Evolutionary conservation across 2,888 invertebrate genomes (phyloP).

Genomic region (Myathropa florea): DNA sequence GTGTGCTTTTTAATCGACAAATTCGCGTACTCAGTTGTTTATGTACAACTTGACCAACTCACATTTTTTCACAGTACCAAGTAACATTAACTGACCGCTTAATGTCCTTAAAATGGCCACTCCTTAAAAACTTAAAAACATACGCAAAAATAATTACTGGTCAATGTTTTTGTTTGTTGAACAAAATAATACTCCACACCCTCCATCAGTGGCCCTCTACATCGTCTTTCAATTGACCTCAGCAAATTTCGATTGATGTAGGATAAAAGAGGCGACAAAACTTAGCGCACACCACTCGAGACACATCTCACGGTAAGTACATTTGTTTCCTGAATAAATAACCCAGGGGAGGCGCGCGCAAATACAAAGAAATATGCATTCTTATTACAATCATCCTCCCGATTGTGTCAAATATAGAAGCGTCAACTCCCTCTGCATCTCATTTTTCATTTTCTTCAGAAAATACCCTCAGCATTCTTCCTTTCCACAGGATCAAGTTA

Average conservation of each 20-base stretch:
- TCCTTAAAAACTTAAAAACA: too few relatives aligned
- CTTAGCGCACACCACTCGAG: constrained; percentile 18
- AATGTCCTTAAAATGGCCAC: too few relatives aligned
- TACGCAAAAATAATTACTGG: too few relatives aligned
- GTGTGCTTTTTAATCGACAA: too few relatives aligned
- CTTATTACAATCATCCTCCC: background rate
- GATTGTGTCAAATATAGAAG: background rate
- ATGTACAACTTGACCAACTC: too few relatives aligned
- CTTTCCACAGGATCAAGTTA: constrained; percentile 63
- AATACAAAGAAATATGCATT: background rate
- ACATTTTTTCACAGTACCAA: too few relatives aligned
- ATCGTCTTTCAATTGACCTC: background rate
- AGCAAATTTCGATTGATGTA: background rate
- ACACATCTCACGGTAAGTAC: constrained; percentile 1
- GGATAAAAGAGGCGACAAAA: background rate
- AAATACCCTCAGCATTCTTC: background rate
- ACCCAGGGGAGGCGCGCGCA: background rate
- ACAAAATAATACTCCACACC: too few relatives aligned
- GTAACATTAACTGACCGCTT: too few relatives aligned
- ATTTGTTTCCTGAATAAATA: background rate
- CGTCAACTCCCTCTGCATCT: background rate
- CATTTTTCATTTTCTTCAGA: constrained; percentile 2
- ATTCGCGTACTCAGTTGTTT: too few relatives aligned
- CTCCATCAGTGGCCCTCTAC: too few relatives aligned
- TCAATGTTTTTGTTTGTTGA: too few relatives aligned